Evolutionary conservation across 2,797 vertebrate genomes (phyloP), one percentile per base, ranked within the genome.

Genomic region (Gymnodraco acuticeps): DNA sequence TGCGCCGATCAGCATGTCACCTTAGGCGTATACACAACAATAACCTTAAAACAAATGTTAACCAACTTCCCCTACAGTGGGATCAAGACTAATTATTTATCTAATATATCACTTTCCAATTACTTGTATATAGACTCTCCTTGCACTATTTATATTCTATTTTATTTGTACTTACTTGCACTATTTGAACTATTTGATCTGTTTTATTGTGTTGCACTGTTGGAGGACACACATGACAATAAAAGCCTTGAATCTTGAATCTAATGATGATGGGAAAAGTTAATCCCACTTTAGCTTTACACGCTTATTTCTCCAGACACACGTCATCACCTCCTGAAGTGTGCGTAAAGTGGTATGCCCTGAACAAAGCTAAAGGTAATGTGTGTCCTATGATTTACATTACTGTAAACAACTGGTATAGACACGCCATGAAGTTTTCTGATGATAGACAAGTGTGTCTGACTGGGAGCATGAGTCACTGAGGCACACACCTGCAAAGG

Each of bases 401-500:
- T 71, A 78, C 63, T 78, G 73, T 87, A 88, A 89, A 87, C 84
- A 83, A 82, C 89, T 42, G 17, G 79, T 64, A 62, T 20, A 72
- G 80, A 82, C 76, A 58, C 13, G 62, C 70, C 72, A 67, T 76
- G 70, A 83, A 73, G 70, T 71, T 81, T 79, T 67, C 70, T 80
- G 82, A 85, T 82, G 80, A 89, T 11, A 87, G 78, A 81, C 72
- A 58, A 70, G 75, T 71, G 70, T 53, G 79, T 47, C 33, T 38
- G 8, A 38, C 33, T 83, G 70, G 84, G 83, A 50, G 63, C 3
- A 23, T 91, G 88, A 90, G 66, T 89, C 88, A 90, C 65, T 4
- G 5, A 55, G 33, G 50, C 53, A 73, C 80, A 86, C 83, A 88
- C 82, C 84, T 83, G 80, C 74, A 82, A 73, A 81, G 55, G 20